A percentile compares a stretch with the other conserved stretches of the same genome.
phyloP scores from a whole-genome alignment of 2,888 invertebrate species.

The Anaspis maculata region DNA sequence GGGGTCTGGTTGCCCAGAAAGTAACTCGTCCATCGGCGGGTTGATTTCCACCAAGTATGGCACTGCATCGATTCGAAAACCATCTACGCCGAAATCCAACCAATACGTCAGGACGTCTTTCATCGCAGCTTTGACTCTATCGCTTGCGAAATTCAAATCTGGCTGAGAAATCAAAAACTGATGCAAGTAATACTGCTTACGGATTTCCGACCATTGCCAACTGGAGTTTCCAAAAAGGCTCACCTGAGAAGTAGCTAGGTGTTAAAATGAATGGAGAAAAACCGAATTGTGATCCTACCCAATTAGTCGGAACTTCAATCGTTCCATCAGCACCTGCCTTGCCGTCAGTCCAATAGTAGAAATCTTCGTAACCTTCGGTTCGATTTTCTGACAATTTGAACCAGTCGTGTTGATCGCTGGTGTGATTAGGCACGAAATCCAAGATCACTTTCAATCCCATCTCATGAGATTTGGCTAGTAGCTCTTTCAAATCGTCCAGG shows the following conservation, averaged over 20 bases:
- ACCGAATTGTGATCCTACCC: constrained; percentile 46
- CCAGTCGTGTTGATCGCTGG: constrained; percentile 74
- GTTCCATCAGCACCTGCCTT: constrained; percentile 38
- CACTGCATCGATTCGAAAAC: constrained; percentile 77
- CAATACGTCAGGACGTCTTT: constrained; percentile 67
- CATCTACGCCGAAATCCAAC: constrained; percentile 77
- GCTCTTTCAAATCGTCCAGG: constrained; percentile 57
- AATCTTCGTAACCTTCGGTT: constrained; percentile 58
- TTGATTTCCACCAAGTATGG: constrained; percentile 42
- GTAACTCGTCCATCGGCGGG: constrained; percentile 40
- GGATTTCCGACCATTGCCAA: constrained; percentile 50
- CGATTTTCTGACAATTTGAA: constrained; percentile 60
- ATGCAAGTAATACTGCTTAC: constrained; percentile 72
- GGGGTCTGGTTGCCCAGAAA: constrained; percentile 29
- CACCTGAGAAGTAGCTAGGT: constrained; percentile 21
- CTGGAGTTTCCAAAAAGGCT: constrained; percentile 30
- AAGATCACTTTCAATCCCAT: constrained; percentile 47
- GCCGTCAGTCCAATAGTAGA: constrained; percentile 70
- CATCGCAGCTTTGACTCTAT: constrained; percentile 57
- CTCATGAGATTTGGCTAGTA: constrained; percentile 49
- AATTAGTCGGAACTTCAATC: constrained; percentile 63
- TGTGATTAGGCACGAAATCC: constrained; percentile 51
- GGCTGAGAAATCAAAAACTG: constrained; percentile 69
- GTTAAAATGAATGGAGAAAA: too few relatives aligned
- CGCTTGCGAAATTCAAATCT: constrained; percentile 72